Percentiles rank a stretch among this genome's conserved stretches.
phyloP scores from a whole-genome alignment of 2,113 vertebrate species.

The Ciconia maguari region DNA sequence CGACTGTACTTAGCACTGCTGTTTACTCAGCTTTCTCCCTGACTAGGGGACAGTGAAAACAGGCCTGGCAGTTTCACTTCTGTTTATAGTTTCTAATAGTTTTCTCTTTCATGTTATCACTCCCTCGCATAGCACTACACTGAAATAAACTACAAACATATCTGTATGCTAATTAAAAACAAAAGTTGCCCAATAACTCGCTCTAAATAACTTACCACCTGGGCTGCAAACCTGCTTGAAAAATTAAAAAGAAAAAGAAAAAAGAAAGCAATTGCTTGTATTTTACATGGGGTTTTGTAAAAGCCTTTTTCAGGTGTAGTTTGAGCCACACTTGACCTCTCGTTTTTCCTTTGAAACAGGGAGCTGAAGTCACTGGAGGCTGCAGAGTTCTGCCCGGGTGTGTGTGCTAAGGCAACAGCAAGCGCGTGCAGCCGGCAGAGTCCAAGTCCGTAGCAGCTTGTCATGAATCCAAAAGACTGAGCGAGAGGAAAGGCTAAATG shows the following conservation, averaged over 20 bases:
- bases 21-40: conserved; percentile 34
- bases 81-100: conserved; percentile 36
- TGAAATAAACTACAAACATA: not conserved
- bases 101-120: conserved; percentile 42
- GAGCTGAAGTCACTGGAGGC: not conserved
- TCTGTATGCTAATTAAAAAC: not conserved
- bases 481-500: not conserved
- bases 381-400: not conserved
- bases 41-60: conserved; percentile 29
- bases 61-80: conserved; percentile 1
- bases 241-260: not conserved
- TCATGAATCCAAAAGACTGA: not conserved
- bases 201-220: not conserved
- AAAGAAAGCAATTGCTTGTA: not conserved
- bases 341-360: accelerated
- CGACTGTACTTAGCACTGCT: not conserved
- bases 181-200: not conserved
- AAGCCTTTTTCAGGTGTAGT: not conserved
- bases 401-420: not conserved
- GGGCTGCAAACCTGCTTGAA: not conserved
- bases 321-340: not conserved
- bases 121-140: not conserved
- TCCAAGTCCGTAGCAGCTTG: not conserved
- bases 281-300: not conserved
- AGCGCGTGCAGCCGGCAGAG: not conserved